Base-by-base conservation (phyloP, 2,888 invertebrate species). In the Thecophora atra region DNA sequence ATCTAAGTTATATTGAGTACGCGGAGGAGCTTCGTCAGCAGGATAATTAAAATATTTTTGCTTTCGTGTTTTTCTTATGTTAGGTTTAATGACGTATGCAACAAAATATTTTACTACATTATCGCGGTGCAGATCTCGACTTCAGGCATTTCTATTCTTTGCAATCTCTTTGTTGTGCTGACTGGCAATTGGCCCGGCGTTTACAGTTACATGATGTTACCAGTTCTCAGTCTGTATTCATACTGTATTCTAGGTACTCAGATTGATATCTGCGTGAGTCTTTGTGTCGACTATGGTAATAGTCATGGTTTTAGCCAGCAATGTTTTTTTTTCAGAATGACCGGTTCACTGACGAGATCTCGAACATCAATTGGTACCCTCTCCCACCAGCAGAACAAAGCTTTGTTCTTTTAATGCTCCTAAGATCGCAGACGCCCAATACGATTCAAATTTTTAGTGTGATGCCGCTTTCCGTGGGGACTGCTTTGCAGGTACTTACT, bases 201-300 rank as follows among this genome's bases (percentile, higher is more conserved):
- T 0, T 80, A 78, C 72, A 44, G 74, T 0, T 82, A 78, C 68
- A 67, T 80, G 17, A 7, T 73, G 6, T 24, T 77, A 2, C 37
- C 74, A 0, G 65, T 80, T 28, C 68, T 72, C 1, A 74, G 75
- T 42, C 66, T 82, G 63, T 82, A 80, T 74, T 56, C 79, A 0
- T 82, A 81, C 44, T 80, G 81, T 58, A 77, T 79, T 42, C 68
- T 82, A 17, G 82, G 82, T 0, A 80, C 81, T 0, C 51, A 78
- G 26, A 75, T 78, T 2, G 78, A 81, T 52, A 75, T 70, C 7
- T 77, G 79, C 26, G 80, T 80, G 71, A 74, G 76, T 74, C 24
- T 44, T 6, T 47, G 5, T 64, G 17, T 52, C 24, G 15, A 1
- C 8, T 47, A 6, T 1, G 26, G 11, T 17, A 11, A 51, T 44